phyloP scores from a whole-genome alignment of 2,113 vertebrate genomes.

The Ictalurus punctatus region DNA sequence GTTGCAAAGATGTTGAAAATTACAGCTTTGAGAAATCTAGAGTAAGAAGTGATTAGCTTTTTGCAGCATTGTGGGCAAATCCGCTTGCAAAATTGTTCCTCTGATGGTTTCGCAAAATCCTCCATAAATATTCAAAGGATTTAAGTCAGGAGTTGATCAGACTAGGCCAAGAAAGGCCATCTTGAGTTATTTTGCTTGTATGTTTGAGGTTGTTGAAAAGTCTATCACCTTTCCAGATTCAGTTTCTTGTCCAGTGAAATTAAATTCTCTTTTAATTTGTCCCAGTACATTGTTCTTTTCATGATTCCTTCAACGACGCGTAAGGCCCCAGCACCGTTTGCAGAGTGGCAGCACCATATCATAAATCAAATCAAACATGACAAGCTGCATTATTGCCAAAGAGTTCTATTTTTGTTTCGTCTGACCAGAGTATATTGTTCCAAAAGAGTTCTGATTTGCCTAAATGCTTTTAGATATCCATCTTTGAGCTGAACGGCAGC shows the following conservation, averaged over 20 bases:
- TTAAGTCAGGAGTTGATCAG: background rate
- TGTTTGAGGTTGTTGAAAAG: background rate
- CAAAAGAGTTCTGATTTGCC: background rate
- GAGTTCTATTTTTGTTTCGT: background rate
- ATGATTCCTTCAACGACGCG: background rate
- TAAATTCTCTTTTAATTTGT: background rate
- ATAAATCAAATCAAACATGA: background rate
- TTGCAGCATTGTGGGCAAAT: background rate
- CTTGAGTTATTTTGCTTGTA: background rate
- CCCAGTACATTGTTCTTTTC: background rate
- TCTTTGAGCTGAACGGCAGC: background rate
- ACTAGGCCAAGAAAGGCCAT: background rate
- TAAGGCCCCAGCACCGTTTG: background rate
- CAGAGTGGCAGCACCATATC: background rate
- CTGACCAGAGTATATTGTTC: background rate
- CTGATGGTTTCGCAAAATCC: background rate
- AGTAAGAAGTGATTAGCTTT: background rate
- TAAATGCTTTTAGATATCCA: background rate
- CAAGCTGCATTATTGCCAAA: background rate
- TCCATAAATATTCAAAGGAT: background rate
- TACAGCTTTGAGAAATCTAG: background rate
- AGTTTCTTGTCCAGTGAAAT: background rate
- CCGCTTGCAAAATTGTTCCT: background rate
- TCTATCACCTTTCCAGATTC: background rate
- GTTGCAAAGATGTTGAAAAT: background rate